Conservation (phyloP, 2,113 vertebrate species). For the Symphodus melops region DNA sequence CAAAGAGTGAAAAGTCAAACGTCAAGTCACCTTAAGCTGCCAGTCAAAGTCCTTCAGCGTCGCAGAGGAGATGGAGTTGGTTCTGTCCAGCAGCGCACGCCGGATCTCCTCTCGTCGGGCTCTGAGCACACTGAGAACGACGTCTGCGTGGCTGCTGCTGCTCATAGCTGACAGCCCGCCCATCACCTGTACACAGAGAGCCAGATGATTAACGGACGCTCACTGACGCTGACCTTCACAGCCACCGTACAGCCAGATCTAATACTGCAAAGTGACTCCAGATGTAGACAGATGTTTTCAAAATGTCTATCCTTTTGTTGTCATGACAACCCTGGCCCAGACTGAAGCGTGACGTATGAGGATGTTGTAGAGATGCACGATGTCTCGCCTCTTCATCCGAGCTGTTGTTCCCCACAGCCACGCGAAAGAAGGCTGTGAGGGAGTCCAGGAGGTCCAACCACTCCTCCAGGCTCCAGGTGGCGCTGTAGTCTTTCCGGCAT, state of each 20-base stretch:
- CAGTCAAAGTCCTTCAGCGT: conserved; percentile 96
- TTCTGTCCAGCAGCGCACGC: conserved; percentile 84
- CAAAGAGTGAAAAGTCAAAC: neutral
- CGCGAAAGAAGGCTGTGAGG: conserved; percentile 78
- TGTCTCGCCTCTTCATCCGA: conserved; percentile 87
- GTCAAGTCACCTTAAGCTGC: conserved; percentile 90
- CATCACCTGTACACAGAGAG: conserved; percentile 78
- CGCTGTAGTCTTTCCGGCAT: conserved; percentile 82
- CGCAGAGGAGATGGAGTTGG: conserved; percentile 87
- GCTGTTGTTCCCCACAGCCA: conserved; percentile 81
- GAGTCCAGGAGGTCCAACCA: conserved; percentile 87
- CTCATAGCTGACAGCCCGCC: conserved; percentile 81
- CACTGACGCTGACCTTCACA: neutral
- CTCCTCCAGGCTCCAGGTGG: conserved; percentile 86
- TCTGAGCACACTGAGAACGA: conserved; percentile 85
- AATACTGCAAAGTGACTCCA: too few species aligned
- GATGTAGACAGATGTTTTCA: too few species aligned
- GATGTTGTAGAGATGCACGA: too few species aligned
- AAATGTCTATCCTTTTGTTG: too few species aligned
- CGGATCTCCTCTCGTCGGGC: conserved; percentile 89
- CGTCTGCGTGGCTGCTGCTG: conserved; percentile 76
- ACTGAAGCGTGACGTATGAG: too few species aligned
- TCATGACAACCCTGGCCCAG: too few species aligned
- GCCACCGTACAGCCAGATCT: too few species aligned
- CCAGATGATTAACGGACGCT: neutral